Conservation (phyloP, 1,140 invertebrate genomes). For the Drosophila jambulina region DNA sequence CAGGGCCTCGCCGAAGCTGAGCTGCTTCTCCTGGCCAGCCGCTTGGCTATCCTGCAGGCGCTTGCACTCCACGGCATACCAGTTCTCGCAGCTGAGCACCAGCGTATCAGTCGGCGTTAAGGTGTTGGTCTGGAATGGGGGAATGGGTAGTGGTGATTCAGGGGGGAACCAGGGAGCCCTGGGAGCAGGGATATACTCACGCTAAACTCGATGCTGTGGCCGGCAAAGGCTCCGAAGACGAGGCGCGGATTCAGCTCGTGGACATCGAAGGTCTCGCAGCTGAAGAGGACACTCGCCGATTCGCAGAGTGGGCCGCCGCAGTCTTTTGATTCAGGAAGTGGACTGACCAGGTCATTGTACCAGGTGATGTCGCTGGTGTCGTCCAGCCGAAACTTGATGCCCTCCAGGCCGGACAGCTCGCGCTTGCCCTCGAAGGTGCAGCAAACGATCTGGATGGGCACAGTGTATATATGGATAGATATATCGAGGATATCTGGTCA, state of each 20-base stretch:
- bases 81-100: constrained; percentile 88
- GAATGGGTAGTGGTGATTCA: not conserved
- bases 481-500: too few species aligned
- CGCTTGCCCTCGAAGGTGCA: constrained; percentile 77
- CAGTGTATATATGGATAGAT: not conserved
- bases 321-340: constrained; percentile 86
- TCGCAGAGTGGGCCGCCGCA: constrained; percentile 73
- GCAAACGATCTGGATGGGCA: constrained; percentile 62
- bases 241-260: constrained; percentile 85
- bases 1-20: constrained; percentile 88
- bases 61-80: constrained; percentile 88
- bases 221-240: constrained; percentile 88
- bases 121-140: constrained; percentile 83
- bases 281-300: constrained; percentile 87
- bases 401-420: constrained; percentile 76
- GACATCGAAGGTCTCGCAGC: constrained; percentile 89
- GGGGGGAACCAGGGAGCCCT: too few species aligned
- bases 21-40: constrained; percentile 85
- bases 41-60: constrained; percentile 85
- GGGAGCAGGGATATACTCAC: constrained; percentile 77
- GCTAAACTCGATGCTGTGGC: constrained; percentile 89
- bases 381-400: constrained; percentile 88
- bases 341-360: constrained; percentile 85
- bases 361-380: constrained; percentile 89
- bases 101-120: constrained; percentile 86